Evolutionary conservation across 2,888 invertebrate genomes (phyloP), one percentile per base, ranked within the genome.

Genomic region (Watsonalla cultraria): DNA sequence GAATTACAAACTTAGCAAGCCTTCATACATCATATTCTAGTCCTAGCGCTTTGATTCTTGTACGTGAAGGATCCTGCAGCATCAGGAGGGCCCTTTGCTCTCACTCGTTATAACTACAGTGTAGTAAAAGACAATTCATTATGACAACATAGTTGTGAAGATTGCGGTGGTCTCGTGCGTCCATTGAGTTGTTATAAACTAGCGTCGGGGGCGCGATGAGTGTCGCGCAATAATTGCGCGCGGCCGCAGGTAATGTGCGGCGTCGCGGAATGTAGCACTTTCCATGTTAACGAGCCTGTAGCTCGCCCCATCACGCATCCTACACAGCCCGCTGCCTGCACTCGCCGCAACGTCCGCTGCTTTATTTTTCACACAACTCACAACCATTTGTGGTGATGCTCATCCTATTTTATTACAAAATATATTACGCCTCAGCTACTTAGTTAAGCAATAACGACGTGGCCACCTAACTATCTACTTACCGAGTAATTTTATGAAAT

Each of bases 301-400:
- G 65, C 66, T 67, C 72, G 72, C 71, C 72, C 72, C 78, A 77
- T 77, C 74, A 74, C 76, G 70, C 73, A 62, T 64, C 66, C 65
- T 63, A 61, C 61, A 60, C 59, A 62, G 64, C 64, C 57, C 57
- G 57, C 63, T 64, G 58, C 66, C 42, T 42, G 42, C 11, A 42
- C 42, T 65, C 58, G 76, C 83, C 84, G 72, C 86, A 85, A 80
- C 76, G 77, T 80, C 82, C 82, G 81, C 78, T 73, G 76, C 64
- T 75, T 76, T 76, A 76, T 74, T 74, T 74, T 70, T 73, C 73
- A 75, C 68, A 72, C 77, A 72, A 71, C 72, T 79, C 76, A 83
- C 82, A 82, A 80, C 81, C 82, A 82, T 84, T 85, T 85, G 85
- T 66, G 86, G 85, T 81, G 66, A 76, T 70, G 67, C 74, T 77